Evolutionary conservation across 2,113 vertebrate genomes (phyloP), one percentile per base, ranked within the genome.

Genomic region (Natator depressus): DNA sequence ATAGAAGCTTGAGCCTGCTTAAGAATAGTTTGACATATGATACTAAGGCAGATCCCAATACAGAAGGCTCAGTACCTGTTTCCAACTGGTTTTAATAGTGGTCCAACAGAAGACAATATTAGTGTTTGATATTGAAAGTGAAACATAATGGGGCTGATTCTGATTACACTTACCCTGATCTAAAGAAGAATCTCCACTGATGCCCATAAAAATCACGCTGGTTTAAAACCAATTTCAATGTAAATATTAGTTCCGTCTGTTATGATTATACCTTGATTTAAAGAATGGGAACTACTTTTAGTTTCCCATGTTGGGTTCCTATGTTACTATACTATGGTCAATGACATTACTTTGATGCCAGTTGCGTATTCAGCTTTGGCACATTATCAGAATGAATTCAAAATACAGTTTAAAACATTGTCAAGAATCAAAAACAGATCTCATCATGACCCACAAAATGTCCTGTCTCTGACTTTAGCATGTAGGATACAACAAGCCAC

Each of bases 1-100:
- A 88, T 19, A 85, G 53, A 89, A 76, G 89, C 69, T 79, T 89
- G 1, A 81, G 89, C 55, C 83, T 91, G 59, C 54, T 65, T 75
- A 91, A 81, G 13, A 22, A 49, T n/a, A 31, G 6, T 93, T 91
- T 81, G 65, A 76, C 13, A 59, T n/a, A 80, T 25, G 91, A 4
- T 80, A 72, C n/a, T 86, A 86, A 78, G 80, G 4, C 50, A 9
- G 25, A 84, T 38, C 55, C 27, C 27, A 91, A 53, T 16, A 76
- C 29, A 83, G 69, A 47, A 46, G 14, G 38, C 2, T 91, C 38
- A 49, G 57, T 19, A n/a, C 3, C 81, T 5, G 47, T 31, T 42
- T 89, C 83, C 16, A 90, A 42, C 8, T 49, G 4, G 42, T 31
- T 91, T 76, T 27, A 91, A 27, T 12, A n/a, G 17, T 54, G 10